A percentile compares a stretch with the other conserved stretches of the same genome.
These are phyloP conservation scores for Portevinia maculata DNA, from an alignment of 2,888 invertebrate genomes.

Conservation along the genomic window DNA sequence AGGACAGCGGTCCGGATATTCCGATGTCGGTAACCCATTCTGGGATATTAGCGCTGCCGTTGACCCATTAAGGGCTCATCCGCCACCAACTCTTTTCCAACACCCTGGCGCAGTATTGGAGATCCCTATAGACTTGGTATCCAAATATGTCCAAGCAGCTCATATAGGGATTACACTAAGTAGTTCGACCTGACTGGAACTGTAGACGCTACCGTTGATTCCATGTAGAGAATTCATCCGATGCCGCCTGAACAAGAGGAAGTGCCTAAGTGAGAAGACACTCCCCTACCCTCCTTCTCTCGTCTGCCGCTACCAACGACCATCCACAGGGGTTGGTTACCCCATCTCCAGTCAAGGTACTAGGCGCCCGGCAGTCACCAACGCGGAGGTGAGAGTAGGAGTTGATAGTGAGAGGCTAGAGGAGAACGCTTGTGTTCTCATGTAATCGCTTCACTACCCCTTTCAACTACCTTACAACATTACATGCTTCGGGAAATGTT, in stretches of 20 bases:
- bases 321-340: constrained; percentile 1
- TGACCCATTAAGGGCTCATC: neutral
- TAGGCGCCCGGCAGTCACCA: constrained; percentile 2
- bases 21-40: neutral
- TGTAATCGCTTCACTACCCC: neutral
- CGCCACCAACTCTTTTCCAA: neutral
- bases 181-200: neutral
- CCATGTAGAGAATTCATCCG: neutral
- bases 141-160: neutral
- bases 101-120: neutral
- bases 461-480: constrained; percentile 83
- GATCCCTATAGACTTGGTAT: neutral
- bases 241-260: neutral
- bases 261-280: neutral
- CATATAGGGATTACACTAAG: neutral
- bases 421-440: constrained; percentile 4
- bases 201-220: neutral
- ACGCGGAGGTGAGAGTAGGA: neutral
- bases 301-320: constrained; percentile 3
- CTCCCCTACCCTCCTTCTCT: neutral
- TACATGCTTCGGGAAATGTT: constrained; percentile 84
- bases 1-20: neutral
- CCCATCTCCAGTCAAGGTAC: constrained; percentile 7
- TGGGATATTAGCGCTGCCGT: neutral
- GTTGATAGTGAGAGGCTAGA: neutral